Base-by-base conservation (phyloP, 2,113 vertebrate genomes). In the Podarcis cretensis region DNA sequence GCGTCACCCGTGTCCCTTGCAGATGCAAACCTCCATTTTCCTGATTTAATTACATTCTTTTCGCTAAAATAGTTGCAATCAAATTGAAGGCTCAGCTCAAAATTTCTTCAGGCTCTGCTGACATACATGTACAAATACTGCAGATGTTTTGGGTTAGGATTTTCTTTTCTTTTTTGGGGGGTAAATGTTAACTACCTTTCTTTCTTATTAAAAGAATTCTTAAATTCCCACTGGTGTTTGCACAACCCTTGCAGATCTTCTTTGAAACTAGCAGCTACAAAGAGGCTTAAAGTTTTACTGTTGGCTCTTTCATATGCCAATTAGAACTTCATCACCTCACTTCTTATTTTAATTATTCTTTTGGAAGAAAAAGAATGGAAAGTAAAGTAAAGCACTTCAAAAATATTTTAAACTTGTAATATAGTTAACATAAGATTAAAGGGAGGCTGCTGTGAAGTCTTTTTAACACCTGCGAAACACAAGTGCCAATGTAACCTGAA, bases 271-370 rank as follows among this genome's bases (percentile, higher is more conserved):
- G 59, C 75, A 68, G 75, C 57, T 78, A 68, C 59, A 86, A 65
- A 86, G 59, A 86, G 13, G 63, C 27, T 66, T 78, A 78, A 79
- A 66, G 74, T 77, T 77, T 86, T 77, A 79, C 35, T 68, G 37
- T 77, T 79, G 59, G 63, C 27, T 63, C 85, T 79, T 86, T 86
- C 75, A 86, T 78, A 68, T 86, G 59, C 74, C 59, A 68, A 32
- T 68, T 79, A 86, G 85, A 27, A 30, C 27, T 86, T 78, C 78
- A 86, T 86, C 75, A 79, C 59, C 21, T 48, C 75, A 78, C 35
- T 66, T 86, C 85, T 86, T 78, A 48, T 86, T 78, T 78, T 68
- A 78, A 48, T 86, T 85, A 76, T 85, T 78, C 75, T 86, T 27
- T 68, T 35, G 75, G 76, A 40, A 86, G 63, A 48, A 63, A 32